These are phyloP conservation scores for Cichlasoma orientale DNA, from an alignment of 2,797 vertebrate genomes.

Conservation along the genomic window DNA sequence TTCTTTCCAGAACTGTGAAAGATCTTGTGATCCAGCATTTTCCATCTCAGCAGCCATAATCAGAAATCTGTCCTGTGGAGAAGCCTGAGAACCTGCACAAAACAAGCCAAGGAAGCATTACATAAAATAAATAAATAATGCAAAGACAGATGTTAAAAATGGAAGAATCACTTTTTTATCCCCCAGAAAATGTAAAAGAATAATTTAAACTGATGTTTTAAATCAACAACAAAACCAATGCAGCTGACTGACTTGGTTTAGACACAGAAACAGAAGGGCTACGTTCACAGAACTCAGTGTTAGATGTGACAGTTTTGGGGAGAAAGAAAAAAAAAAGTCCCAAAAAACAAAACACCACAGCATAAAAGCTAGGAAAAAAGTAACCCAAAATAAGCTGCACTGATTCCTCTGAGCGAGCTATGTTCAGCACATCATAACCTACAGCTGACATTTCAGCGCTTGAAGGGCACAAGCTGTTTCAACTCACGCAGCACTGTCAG, in stretches of 20 bases:
- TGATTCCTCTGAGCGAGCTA: constrained; percentile 30
- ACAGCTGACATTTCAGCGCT: constrained; percentile 48
- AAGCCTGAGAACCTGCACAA: constrained; percentile 87
- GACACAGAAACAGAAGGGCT: not conserved
- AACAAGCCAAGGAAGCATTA: not conserved
- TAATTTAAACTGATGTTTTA: not conserved
- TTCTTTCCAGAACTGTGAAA: constrained; percentile 95
- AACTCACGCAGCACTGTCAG: constrained; percentile 30
- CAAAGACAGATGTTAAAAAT: not conserved
- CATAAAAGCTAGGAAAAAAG: constrained; percentile 13
- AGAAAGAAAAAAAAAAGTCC: not conserved
- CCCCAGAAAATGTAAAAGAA: not conserved
- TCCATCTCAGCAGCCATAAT: constrained; percentile 98
- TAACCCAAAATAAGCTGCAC: constrained; percentile 20
- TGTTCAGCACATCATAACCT: constrained; percentile 30
- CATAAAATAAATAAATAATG: not conserved
- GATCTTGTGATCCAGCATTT: constrained; percentile 79
- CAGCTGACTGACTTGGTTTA: not conserved
- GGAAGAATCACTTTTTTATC: not conserved
- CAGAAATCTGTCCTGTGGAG: constrained; percentile 92
- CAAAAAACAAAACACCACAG: not conserved
- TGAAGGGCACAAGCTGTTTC: constrained; percentile 34
- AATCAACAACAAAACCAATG: not conserved
- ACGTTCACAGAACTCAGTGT: not conserved
- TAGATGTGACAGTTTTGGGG: not conserved